Percentiles rank a stretch among this genome's conserved stretches.
These are phyloP conservation scores for Agrypnus murinus DNA, from an alignment of 2,888 invertebrate species.

Conservation along the genomic window DNA sequence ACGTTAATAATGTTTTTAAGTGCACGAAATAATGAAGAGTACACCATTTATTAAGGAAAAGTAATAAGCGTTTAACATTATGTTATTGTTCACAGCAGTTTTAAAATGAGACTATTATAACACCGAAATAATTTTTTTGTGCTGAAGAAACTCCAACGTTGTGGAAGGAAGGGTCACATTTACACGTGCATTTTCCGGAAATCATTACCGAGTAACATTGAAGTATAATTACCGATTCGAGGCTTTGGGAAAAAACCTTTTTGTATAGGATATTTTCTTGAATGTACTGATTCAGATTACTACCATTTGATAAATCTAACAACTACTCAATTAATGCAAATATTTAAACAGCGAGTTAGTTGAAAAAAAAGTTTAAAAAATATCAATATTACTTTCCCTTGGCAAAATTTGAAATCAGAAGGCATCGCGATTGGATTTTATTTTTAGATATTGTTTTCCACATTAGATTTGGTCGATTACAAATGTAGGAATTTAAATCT, in stretches of 20 bases:
- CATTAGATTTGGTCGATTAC: conserved; percentile 20
- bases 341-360: too few relatives aligned
- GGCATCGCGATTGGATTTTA: conserved; percentile 29
- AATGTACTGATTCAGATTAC: too few relatives aligned
- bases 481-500: conserved; percentile 7
- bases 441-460: conserved; percentile 38
- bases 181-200: conserved; percentile 38
- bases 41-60: too few relatives aligned
- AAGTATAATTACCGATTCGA: background rate
- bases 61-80: too few relatives aligned
- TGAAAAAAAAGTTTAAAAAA: too few relatives aligned
- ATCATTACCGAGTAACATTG: conserved; percentile 22
- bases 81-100: background rate
- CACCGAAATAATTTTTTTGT: background rate
- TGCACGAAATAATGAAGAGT: too few relatives aligned
- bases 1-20: too few relatives aligned
- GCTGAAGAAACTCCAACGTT: background rate
- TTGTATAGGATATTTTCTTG: background rate
- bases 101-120: background rate
- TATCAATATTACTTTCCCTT: conserved; percentile 43
- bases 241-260: background rate
- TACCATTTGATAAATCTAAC: too few relatives aligned
- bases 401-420: conserved; percentile 28
- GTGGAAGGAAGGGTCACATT: conserved; percentile 7
- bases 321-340: too few relatives aligned